These are phyloP conservation scores for Gymnocheta viridis DNA, from an alignment of 2,888 invertebrate species.

Conservation along the genomic window DNA sequence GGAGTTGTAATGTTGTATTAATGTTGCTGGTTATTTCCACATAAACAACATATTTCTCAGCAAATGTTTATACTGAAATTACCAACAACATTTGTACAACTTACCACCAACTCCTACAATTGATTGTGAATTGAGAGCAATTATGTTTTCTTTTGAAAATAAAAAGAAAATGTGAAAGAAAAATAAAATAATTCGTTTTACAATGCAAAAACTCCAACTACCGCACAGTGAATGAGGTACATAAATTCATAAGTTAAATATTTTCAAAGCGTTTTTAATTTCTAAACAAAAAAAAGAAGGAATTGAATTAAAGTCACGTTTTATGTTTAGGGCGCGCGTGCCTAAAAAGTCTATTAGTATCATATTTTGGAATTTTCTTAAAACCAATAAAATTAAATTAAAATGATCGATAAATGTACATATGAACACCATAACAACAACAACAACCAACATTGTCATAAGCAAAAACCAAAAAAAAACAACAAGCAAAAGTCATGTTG, in stretches of 20 bases:
- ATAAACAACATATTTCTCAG: too few relatives aligned
- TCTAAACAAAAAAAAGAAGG: too few relatives aligned
- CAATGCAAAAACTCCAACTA: background rate
- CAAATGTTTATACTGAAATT: too few relatives aligned
- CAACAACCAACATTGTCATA: constrained; percentile 57
- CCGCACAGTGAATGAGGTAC: constrained; percentile 3
- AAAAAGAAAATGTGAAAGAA: background rate
- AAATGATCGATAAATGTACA: constrained; percentile 41
- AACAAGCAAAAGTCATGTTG: constrained; percentile 40
- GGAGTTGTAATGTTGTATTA: too few relatives aligned
- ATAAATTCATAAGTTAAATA: constrained; percentile 10
- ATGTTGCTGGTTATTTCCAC: too few relatives aligned
- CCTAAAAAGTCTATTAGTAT: constrained; percentile 48
- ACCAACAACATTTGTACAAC: too few relatives aligned
- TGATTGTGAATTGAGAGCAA: too few relatives aligned
- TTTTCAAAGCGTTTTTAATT: constrained; percentile 7
- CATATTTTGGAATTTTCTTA: constrained; percentile 14
- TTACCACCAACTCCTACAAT: too few relatives aligned
- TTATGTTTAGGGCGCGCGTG: constrained; percentile 71
- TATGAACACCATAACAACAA: constrained; percentile 26
- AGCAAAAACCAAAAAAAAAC: constrained; percentile 11
- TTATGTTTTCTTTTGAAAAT: background rate
- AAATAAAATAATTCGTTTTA: constrained; percentile 15
- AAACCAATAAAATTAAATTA: constrained; percentile 39
- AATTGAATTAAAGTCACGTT: constrained; percentile 71